Base-by-base conservation (phyloP, 2,888 invertebrate genomes). In the Heteromyza rotundicornis region DNA sequence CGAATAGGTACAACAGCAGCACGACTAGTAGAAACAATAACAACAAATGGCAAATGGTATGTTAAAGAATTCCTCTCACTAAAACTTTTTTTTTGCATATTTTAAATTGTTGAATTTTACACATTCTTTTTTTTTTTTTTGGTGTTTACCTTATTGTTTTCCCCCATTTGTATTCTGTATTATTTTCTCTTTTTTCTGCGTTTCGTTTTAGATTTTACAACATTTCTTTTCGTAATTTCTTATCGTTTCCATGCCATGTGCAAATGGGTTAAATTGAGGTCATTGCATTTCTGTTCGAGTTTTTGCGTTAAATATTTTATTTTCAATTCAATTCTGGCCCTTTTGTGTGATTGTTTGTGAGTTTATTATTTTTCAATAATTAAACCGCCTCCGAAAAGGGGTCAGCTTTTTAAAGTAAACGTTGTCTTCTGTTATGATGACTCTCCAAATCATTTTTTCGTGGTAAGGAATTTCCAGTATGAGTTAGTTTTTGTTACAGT, bases 211-310 rank as follows among this genome's bases (percentile, higher is more conserved):
- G 49, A 16, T 23, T 20, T 12, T 49, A 20, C 54, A 53, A 36
- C 60, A 53, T 51, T 16, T n/a, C 24, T 23, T 47, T 47, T 47
- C 2, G 12, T 2, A n/a, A 24, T 52, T 68, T 63, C 61, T 61
- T 68, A 24, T 51, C 24, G 49, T 66, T 59, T 62, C 54, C 59
- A 64, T 67, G 66, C 40, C 55, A 57, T 64, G 68, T 72, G 61
- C 66, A 69, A 70, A 66, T 63, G 65, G 60, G 60, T 64, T 59
- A 65, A 76, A 75, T 76, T 76, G 77, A 75, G 75, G 75, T 76
- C 75, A 75, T 70, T 77, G 77, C 75, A 75, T 75, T 75, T n/a
- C n/a, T n/a, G n/a, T n/a, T n/a, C n/a, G n/a, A n/a, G n/a, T n/a
- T 72, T 32, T 52, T 59, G 27, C 27, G n/a, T n/a, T n/a, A n/a